These are phyloP conservation scores for Ctenodactylus gundi DNA, from an alignment of 2,113 vertebrate species.

Conservation along the genomic window DNA sequence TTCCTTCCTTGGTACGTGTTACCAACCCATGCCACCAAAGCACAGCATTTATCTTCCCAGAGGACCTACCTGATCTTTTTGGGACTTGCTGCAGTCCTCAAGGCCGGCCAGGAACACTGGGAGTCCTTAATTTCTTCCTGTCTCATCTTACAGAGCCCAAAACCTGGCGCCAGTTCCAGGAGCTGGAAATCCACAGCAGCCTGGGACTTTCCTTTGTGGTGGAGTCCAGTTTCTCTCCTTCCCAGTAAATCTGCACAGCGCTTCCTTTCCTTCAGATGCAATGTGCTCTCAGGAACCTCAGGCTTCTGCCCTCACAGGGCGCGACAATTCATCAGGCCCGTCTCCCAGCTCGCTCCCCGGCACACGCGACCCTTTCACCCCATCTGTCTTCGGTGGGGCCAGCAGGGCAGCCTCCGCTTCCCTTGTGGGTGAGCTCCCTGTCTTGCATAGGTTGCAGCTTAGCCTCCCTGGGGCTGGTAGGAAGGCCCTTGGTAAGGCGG, in stretches of 20 bases:
- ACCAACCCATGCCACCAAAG: not conserved
- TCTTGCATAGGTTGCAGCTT: not conserved
- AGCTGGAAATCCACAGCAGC: not conserved
- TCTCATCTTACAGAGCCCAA: not conserved
- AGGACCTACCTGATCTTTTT: not conserved
- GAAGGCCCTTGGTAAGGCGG: not conserved
- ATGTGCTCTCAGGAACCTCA: not conserved
- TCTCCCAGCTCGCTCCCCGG: not conserved
- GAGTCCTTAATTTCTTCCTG: not conserved
- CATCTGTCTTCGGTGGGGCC: not conserved
- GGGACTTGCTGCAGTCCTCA: not conserved
- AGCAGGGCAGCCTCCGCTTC: no score
- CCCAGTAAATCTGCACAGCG: not conserved
- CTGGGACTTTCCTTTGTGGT: not conserved
- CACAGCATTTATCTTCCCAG: not conserved
- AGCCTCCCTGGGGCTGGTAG: not conserved
- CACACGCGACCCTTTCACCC: slow-evolving; percentile 6
- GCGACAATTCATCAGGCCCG: not conserved
- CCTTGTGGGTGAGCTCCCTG: not conserved
- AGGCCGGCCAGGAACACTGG: not conserved
- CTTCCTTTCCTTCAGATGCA: not conserved
- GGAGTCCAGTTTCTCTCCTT: not conserved
- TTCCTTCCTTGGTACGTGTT: not conserved
- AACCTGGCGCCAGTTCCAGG: no score
- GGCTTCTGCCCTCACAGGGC: no score